phyloP scores from a whole-genome alignment of 2,113 vertebrate species.

The Willisornis vidua region DNA sequence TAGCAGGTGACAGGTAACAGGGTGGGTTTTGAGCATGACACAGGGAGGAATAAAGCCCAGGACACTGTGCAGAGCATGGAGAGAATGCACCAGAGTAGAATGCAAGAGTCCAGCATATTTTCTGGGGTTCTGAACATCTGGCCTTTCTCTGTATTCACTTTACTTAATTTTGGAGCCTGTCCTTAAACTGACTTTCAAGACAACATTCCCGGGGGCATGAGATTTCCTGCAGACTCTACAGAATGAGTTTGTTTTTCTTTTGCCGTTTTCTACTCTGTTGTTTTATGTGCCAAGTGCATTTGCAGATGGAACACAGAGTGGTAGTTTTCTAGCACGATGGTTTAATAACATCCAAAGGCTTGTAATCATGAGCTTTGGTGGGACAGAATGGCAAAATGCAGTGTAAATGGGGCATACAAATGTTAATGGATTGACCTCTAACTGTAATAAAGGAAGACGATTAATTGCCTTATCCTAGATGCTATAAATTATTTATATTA shows the following conservation, averaged over 20 bases:
- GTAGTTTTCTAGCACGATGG: neutral
- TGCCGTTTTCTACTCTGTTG: neutral
- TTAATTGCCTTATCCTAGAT: conserved; percentile 22
- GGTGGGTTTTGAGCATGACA: neutral
- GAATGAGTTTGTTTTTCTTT: neutral
- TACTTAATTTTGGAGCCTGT: neutral
- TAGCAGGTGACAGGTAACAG: neutral
- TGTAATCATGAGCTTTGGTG: neutral
- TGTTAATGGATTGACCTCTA: conserved; percentile 23
- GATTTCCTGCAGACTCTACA: neutral
- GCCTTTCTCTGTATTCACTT: neutral
- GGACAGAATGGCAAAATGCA: neutral
- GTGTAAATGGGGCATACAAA: neutral
- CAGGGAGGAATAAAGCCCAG: neutral
- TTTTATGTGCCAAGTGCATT: neutral
- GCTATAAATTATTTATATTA: conserved; percentile 51
- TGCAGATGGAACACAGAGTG: neutral
- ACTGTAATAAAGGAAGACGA: conserved; percentile 41
- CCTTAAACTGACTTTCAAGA: neutral
- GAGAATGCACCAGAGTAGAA: neutral
- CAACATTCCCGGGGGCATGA: neutral
- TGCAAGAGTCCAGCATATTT: fast-evolving
- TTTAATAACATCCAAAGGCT: neutral
- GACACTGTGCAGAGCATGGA: neutral
- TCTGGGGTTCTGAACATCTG: neutral